Conservation (phyloP, 2,113 vertebrate species). For the Zapornia atra region DNA sequence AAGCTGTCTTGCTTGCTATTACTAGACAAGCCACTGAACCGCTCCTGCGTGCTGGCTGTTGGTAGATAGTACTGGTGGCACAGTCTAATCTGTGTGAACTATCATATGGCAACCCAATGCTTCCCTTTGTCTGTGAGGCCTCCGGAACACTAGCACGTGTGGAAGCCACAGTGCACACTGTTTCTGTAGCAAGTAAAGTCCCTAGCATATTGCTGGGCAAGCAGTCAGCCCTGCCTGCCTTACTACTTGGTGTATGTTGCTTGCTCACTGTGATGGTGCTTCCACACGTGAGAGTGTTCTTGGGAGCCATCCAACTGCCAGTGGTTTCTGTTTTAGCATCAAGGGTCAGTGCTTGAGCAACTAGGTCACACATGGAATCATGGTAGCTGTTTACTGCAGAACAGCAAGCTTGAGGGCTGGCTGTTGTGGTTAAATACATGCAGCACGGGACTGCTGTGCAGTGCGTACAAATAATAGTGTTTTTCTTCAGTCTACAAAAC, state of each 20-base stretch:
- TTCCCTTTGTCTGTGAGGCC: not conserved
- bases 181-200: not conserved
- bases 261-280: not conserved
- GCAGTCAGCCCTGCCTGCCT: not conserved
- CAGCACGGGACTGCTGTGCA: not conserved
- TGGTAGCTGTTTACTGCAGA: slow-evolving; percentile 10
- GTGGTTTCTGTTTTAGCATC: slow-evolving; percentile 1
- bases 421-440: not conserved
- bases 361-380: not conserved
- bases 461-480: not conserved
- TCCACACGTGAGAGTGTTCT: not conserved
- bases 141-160: not conserved
- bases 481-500: not conserved
- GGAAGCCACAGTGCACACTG: not conserved
- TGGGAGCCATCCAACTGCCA: not conserved
- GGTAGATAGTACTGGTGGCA: not conserved
- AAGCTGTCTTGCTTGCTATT: not conserved
- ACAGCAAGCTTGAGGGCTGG: not conserved
- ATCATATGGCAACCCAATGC: not conserved
- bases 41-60: not conserved
- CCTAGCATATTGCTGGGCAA: not conserved
- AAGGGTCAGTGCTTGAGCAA: not conserved
- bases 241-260: not conserved
- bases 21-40: not conserved
- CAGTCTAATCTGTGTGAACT: not conserved